Conservation (phyloP, 2,113 vertebrate species). For the Neogobius melanostomus region DNA sequence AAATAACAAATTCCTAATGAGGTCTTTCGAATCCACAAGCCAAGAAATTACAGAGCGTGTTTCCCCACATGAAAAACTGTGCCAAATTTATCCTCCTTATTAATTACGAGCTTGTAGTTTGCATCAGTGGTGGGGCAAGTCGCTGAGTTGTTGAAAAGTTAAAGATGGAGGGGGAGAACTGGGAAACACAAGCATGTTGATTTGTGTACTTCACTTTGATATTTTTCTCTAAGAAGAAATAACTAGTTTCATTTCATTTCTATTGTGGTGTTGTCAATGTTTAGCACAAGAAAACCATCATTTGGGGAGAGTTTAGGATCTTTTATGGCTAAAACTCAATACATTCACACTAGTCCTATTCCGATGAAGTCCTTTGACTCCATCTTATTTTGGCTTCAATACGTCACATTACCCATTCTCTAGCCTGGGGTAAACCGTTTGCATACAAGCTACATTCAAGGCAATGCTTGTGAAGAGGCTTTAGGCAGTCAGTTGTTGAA, state of each 20-base stretch:
- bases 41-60: neutral
- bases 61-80: slow-evolving; percentile 3
- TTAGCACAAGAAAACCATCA: too few relatives aligned
- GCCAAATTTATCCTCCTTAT: neutral
- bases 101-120: neutral
- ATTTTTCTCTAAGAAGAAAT: too few relatives aligned
- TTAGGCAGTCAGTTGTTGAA: slow-evolving; percentile 3
- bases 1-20: neutral
- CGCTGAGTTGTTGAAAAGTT: neutral
- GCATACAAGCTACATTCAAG: neutral
- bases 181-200: neutral
- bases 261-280: too few relatives aligned
- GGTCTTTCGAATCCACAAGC: neutral
- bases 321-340: too few relatives aligned
- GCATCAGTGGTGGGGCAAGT: neutral
- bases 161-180: neutral
- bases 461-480: neutral
- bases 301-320: too few relatives aligned
- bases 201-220: too few relatives aligned
- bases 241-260: too few relatives aligned
- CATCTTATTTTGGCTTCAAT: neutral
- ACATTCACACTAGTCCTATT: too few relatives aligned
- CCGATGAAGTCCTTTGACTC: neutral
- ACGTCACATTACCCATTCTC: neutral
- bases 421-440: neutral